Evolutionary conservation across 2,797 vertebrate species (phyloP), one percentile per base, ranked within the genome.

Genomic region (Erpetoichthys calabaricus): DNA sequence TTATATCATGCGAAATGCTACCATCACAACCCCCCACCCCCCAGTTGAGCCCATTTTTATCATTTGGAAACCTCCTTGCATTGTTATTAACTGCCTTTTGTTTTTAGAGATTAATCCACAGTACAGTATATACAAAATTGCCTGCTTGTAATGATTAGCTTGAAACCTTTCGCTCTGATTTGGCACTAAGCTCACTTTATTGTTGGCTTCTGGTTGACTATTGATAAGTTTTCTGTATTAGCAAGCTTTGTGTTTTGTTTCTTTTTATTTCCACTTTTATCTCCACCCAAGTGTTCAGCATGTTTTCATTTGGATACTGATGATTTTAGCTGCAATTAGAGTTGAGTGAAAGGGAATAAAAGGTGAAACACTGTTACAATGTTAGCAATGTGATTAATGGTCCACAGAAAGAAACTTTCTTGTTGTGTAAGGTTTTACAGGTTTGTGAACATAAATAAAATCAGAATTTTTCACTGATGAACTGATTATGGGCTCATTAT

Each of bases 401-500:
- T 47, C 44, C 25, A 25, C 25, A 94, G 60, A 81, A 73, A 61
- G 91, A 92, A 67, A 25, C 25, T 25, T 25, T 25, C 25, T 25
- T 25, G 25, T 25, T 25, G 25, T 25, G 25, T 25, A 25, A 25
- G 25, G 25, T 25, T 25, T 25, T 25, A 25, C 25, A 25, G 25
- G 25, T 25, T 25, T 25, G 25, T 25, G 2, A 25, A 25, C 25
- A 25, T 25, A 25, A 25, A 25, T 25, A 25, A 25, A 25, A 25
- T 51, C 5, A 9, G 50, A 51, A 25, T 51, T 6, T 51, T 5
- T 9, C 50, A n/a, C 8, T 51, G 25, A 25, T 25, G 25, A 25
- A n/a, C 8, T 51, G 25, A 25, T 25, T 25, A 25, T 25, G 25
- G 25, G 25, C 25, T 25, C 25, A 25, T 25, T 49, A n/a, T 49